A percentile compares a stretch with the other conserved stretches of the same genome.
Evolutionary conservation across 2,113 vertebrate genomes (phyloP).

Genomic region (Podiceps cristatus): DNA sequence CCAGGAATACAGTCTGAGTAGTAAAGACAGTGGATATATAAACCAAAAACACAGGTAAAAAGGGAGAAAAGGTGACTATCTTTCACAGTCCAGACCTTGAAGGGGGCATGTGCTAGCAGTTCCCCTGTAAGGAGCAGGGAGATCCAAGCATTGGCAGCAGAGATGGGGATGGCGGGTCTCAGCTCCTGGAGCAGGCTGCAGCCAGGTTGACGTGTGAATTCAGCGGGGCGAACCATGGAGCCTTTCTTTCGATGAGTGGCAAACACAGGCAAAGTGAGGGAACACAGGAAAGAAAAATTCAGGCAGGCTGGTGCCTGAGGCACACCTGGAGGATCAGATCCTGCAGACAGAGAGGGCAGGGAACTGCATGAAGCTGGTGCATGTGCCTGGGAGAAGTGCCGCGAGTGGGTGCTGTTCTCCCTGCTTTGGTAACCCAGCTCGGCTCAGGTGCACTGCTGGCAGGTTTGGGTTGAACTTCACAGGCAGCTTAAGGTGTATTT

Average conservation of each 20-base stretch:
- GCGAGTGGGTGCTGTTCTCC: not conserved
- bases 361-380: not conserved
- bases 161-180: not conserved
- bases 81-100: not conserved
- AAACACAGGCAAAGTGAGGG: not conserved
- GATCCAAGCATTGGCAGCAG: not conserved
- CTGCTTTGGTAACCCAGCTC: not conserved
- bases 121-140: not conserved
- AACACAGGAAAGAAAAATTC: not conserved
- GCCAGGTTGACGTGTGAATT: no score
- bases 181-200: not conserved
- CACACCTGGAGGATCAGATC: not conserved
- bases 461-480: not conserved
- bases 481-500: not conserved
- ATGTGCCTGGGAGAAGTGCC: not conserved
- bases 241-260: not conserved
- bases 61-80: not conserved
- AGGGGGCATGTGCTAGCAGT: not conserved
- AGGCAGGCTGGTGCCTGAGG: not conserved
- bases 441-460: not conserved
- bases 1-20: not conserved
- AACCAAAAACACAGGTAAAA: not conserved
- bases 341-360: not conserved
- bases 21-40: not conserved
- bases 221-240: rapidly evolving